Percentiles rank a stretch among this genome's conserved stretches.
These are phyloP conservation scores for Rhea americana DNA, from an alignment of 2,113 vertebrate species.

Conservation along the genomic window DNA sequence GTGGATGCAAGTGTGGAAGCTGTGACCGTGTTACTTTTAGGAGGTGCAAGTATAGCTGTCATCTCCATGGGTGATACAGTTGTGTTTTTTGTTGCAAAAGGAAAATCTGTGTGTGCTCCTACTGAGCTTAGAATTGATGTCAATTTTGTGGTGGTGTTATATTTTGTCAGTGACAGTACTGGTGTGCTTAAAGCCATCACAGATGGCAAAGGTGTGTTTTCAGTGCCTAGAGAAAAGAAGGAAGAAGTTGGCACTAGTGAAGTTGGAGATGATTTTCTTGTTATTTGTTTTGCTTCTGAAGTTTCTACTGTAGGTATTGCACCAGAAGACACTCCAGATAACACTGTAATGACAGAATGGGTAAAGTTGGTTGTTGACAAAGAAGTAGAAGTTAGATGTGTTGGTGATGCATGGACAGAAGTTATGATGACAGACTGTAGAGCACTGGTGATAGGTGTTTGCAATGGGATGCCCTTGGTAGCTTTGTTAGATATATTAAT, in stretches of 20 bases:
- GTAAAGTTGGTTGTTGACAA: slow-evolving; percentile 65
- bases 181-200: slow-evolving; percentile 71
- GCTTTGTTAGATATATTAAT: neutral
- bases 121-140: slow-evolving; percentile 24
- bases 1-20: slow-evolving; percentile 58
- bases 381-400: slow-evolving; percentile 35
- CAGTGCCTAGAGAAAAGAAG: slow-evolving; percentile 79
- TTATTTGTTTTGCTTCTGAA: slow-evolving; percentile 64
- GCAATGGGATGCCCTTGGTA: slow-evolving; percentile 46
- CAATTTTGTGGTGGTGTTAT: slow-evolving; percentile 68
- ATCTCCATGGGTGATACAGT: slow-evolving; percentile 43
- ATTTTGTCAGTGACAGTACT: slow-evolving; percentile 62
- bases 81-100: slow-evolving; percentile 71
- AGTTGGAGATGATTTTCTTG: slow-evolving; percentile 74
- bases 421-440: slow-evolving; percentile 60
- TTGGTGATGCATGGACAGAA: slow-evolving; percentile 67
- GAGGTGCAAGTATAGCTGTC: slow-evolving; percentile 58
- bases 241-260: slow-evolving; percentile 72
- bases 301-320: slow-evolving; percentile 70
- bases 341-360: slow-evolving; percentile 78
- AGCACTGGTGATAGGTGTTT: slow-evolving; percentile 47
- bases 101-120: slow-evolving; percentile 71
- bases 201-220: slow-evolving; percentile 68
- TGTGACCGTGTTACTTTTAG: slow-evolving; percentile 51
- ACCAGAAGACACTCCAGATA: slow-evolving; percentile 70